Percentiles rank a stretch among this genome's conserved stretches.
Conservation (phyloP, 2,113 vertebrate genomes). For the Sclerurus mexicanus region DNA sequence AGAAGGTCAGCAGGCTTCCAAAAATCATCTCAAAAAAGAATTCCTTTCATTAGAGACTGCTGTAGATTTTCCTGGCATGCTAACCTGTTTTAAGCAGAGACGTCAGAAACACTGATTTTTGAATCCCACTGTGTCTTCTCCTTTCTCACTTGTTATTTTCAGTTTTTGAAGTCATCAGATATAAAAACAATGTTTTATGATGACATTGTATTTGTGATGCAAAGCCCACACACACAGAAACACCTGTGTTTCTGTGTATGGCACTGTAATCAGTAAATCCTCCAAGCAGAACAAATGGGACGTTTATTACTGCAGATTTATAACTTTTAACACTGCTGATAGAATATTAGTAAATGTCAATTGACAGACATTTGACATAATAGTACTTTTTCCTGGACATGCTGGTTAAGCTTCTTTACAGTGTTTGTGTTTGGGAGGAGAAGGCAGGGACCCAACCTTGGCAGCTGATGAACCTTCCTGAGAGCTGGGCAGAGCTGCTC, state of each 20-base stretch:
- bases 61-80: neutral
- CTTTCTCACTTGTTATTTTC: neutral
- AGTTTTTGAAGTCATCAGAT: neutral
- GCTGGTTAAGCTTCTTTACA: neutral
- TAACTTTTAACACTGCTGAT: neutral
- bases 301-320: neutral
- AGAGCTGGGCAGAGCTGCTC: neutral
- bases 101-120: neutral
- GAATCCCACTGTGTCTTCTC: neutral
- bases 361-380: neutral
- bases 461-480: neutral
- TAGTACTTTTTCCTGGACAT: neutral
- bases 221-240: neutral
- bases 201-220: neutral
- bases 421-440: neutral
- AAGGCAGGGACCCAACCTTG: neutral
- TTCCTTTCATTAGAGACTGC: neutral
- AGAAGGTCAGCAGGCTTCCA: slow-evolving; percentile 4
- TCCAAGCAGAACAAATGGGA: neutral
- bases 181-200: neutral
- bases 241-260: neutral
- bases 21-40: neutral
- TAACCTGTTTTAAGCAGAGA: neutral
- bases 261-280: neutral
- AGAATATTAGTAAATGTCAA: neutral